Evolutionary conservation across 2,797 vertebrate species (phyloP).

Genomic region (Alauda arvensis): DNA sequence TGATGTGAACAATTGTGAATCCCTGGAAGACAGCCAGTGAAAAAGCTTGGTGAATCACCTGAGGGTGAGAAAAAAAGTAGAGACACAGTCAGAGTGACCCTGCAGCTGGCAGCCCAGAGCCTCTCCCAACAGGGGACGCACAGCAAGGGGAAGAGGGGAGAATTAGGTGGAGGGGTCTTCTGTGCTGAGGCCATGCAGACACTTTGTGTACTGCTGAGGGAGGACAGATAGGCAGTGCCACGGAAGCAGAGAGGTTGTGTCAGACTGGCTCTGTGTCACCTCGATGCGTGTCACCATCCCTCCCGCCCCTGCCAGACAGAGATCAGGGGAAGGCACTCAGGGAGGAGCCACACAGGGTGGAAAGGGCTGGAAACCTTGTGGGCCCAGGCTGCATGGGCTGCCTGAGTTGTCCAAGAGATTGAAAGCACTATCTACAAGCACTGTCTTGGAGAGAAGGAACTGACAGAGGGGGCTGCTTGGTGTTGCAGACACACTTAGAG

Average conservation of each 20-base stretch:
- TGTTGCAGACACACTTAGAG: neutral
- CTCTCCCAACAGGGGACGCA: rapidly evolving
- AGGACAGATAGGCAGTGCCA: rapidly evolving
- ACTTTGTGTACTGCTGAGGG: rapidly evolving
- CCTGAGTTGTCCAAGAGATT: neutral
- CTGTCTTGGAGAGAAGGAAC: neutral
- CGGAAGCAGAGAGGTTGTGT: rapidly evolving
- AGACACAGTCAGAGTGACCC: neutral
- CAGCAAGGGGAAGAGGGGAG: neutral
- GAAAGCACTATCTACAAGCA: neutral
- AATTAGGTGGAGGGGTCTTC: rapidly evolving
- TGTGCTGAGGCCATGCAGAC: rapidly evolving
- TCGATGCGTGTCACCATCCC: rapidly evolving
- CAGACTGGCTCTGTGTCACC: neutral
- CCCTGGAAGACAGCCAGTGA: neutral
- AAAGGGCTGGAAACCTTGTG: neutral
- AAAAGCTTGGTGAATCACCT: neutral
- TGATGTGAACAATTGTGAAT: rapidly evolving
- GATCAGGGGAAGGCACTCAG: neutral
- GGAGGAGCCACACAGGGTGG: neutral
- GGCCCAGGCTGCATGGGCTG: rapidly evolving
- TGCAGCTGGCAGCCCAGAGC: neutral
- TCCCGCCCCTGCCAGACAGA: rapidly evolving
- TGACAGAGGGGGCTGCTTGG: rapidly evolving
- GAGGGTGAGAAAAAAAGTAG: neutral